A percentile compares a stretch with the other conserved stretches of the same genome.
These are phyloP conservation scores for Pseudorhombus dupliciocellatus DNA, from an alignment of 2,113 vertebrate genomes.

Conservation along the genomic window DNA sequence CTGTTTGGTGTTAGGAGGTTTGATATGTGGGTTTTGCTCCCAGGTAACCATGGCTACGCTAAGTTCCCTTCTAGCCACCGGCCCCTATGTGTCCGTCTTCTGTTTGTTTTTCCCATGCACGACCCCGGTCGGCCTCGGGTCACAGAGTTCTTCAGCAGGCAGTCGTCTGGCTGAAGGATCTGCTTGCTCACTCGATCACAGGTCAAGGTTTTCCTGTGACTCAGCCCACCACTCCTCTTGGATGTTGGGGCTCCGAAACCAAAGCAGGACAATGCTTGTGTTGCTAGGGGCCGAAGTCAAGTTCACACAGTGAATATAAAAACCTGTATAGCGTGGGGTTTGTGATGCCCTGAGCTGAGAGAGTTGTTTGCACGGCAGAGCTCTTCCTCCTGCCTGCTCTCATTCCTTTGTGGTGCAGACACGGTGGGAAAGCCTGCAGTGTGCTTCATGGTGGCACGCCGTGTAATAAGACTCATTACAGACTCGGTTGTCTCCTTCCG, in stretches of 20 bases:
- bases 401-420: conserved; percentile 30
- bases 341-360: conserved; percentile 3
- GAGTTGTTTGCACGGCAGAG: conserved; percentile 15
- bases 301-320: conserved; percentile 10
- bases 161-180: conserved; percentile 20
- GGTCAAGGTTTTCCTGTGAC: conserved; percentile 50
- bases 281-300: conserved; percentile 3
- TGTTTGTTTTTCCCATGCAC: conserved; percentile 78
- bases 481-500: conserved; percentile 40
- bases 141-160: conserved; percentile 43
- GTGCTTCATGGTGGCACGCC: conserved; percentile 46
- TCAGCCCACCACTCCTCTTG: conserved; percentile 15
- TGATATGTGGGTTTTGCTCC: conserved; percentile 52
- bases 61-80: conserved; percentile 65
- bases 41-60: conserved; percentile 64
- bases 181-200: conserved; percentile 42
- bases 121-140: conserved; percentile 50
- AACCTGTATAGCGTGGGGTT: background rate
- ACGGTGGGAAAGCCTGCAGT: conserved; percentile 46
- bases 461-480: conserved; percentile 62
- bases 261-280: background rate
- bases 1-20: conserved; percentile 51
- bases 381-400: conserved; percentile 16
- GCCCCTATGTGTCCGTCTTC: conserved; percentile 41
- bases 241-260: conserved; percentile 31